These are phyloP conservation scores for Cephus spinipes DNA, from an alignment of 2,888 invertebrate species.

Conservation along the genomic window DNA sequence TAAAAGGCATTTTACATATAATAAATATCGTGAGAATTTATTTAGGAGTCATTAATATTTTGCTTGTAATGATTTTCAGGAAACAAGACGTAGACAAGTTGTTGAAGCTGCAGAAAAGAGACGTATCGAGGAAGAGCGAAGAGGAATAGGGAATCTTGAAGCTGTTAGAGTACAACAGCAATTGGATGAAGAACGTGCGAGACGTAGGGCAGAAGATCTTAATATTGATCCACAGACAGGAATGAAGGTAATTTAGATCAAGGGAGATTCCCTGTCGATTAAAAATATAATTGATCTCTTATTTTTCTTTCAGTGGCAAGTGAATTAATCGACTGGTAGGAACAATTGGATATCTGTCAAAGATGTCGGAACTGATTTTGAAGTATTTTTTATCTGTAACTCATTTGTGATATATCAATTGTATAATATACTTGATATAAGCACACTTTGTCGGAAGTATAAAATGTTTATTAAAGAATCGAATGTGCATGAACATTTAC, in stretches of 20 bases:
- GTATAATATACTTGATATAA: background rate
- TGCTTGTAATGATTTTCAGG: slow-evolving; percentile 63
- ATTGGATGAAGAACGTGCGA: slow-evolving; percentile 71
- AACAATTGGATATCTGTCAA: background rate
- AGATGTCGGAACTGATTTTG: background rate
- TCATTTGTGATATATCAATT: background rate
- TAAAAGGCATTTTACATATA: background rate
- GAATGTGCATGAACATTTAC: background rate
- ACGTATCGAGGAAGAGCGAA: slow-evolving; percentile 70
- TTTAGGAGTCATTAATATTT: background rate
- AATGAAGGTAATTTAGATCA: slow-evolving; percentile 44
- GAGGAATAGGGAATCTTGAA: slow-evolving; percentile 76
- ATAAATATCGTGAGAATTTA: background rate
- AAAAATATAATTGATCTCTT: background rate
- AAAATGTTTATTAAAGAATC: background rate
- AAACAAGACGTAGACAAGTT: slow-evolving; percentile 74
- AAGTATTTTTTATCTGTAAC: background rate
- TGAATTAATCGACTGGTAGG: slow-evolving; percentile 36
- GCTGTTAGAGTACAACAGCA: slow-evolving; percentile 73
- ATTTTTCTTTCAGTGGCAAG: slow-evolving; percentile 52
- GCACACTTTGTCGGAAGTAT: background rate
- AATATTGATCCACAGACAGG: slow-evolving; percentile 40
- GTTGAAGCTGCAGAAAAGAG: slow-evolving; percentile 78
- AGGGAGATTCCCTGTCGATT: background rate
- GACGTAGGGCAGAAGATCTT: slow-evolving; percentile 69